phyloP scores from a whole-genome alignment of 2,113 vertebrate species.

The Halichoeres trimaculatus region DNA sequence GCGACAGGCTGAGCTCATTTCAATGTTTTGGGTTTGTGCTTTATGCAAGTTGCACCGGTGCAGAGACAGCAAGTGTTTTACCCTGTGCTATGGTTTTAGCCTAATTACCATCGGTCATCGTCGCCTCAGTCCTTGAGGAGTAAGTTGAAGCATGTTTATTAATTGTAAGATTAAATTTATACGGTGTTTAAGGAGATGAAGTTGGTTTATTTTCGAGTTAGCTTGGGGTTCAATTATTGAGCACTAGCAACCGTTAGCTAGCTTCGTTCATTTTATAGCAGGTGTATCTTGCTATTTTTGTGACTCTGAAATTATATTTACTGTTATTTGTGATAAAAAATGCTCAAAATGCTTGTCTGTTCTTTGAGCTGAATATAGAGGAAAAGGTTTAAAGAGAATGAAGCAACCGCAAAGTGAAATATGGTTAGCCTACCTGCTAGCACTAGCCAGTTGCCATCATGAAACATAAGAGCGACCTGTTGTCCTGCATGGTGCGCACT shows the following conservation, averaged over 20 bases:
- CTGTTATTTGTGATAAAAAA: not conserved
- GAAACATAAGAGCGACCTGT: constrained; percentile 64
- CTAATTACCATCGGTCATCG: not conserved
- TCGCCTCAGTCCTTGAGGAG: not conserved
- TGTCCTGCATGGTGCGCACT: constrained; percentile 47
- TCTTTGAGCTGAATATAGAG: not conserved
- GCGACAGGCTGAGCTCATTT: not conserved
- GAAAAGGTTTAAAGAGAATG: not conserved
- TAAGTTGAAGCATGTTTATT: not conserved
- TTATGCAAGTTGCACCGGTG: constrained; percentile 26
- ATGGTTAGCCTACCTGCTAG: constrained; percentile 51
- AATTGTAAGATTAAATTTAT: not conserved
- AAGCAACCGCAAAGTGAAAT: constrained; percentile 1
- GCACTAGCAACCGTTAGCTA: constrained; percentile 27
- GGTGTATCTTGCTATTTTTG: constrained; percentile 28
- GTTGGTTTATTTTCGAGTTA: constrained; percentile 8
- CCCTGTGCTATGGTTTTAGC: constrained; percentile 3
- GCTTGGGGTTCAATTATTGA: constrained; percentile 16
- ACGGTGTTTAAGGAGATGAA: not conserved
- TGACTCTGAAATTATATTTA: not conserved
- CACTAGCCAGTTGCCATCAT: constrained; percentile 45
- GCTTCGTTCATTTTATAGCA: constrained; percentile 51
- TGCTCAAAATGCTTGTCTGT: fast-evolving
- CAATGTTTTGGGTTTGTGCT: constrained; percentile 10
- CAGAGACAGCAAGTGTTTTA: constrained; percentile 13